phyloP scores from a whole-genome alignment of 2,888 invertebrate genomes.

The Drosophila parthenogenetica region DNA sequence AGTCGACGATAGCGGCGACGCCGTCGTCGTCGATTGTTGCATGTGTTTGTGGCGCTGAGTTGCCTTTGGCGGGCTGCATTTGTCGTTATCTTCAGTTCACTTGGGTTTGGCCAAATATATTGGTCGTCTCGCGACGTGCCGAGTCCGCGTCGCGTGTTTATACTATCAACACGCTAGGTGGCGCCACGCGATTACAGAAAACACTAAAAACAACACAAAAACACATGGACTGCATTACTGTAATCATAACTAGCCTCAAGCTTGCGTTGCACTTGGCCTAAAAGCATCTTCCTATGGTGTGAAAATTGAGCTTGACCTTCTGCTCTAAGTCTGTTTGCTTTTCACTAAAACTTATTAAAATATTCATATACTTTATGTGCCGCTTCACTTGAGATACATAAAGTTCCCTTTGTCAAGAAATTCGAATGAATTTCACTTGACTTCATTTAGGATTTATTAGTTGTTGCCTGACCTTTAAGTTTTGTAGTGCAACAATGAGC shows the following conservation, averaged over 20 bases:
- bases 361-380: neutral
- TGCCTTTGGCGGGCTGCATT: slow-evolving; percentile 74
- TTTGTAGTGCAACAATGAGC: no score
- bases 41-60: slow-evolving; percentile 60
- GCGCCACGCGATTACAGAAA: slow-evolving; percentile 48
- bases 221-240: slow-evolving; percentile 14
- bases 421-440: neutral
- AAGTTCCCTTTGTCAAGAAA: neutral
- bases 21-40: slow-evolving; percentile 66
- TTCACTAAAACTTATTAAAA: neutral
- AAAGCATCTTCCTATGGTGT: no score
- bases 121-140: slow-evolving; percentile 72
- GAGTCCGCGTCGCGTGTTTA: slow-evolving; percentile 59
- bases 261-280: neutral
- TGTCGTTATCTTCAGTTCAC: slow-evolving; percentile 76
- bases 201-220: slow-evolving; percentile 8
- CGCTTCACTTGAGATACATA: neutral
- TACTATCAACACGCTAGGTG: slow-evolving; percentile 51
- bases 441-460: no score
- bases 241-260: slow-evolving; percentile 17
- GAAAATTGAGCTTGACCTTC: no score
- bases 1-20: slow-evolving; percentile 42
- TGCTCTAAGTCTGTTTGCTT: no score
- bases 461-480: no score
- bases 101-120: slow-evolving; percentile 76